Evolutionary conservation across 2,797 vertebrate genomes (phyloP).

Genomic region (Etheostoma nigrum): DNA sequence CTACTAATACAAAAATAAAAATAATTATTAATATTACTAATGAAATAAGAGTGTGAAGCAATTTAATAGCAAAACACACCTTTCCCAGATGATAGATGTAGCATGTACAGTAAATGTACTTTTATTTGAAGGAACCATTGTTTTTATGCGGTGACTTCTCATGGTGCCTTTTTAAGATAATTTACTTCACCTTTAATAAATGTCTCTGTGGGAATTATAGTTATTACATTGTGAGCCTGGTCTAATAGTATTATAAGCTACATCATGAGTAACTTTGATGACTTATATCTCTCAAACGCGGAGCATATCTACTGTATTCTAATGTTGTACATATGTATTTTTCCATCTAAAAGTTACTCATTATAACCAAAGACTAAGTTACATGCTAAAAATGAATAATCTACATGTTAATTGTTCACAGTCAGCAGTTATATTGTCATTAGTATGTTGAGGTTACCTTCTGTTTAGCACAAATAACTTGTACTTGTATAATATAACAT

Average conservation of each 20-base stretch:
- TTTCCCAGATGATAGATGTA: conserved; percentile 22
- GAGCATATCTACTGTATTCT: conserved; percentile 27
- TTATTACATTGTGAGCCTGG: conserved; percentile 1
- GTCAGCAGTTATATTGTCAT: conserved; percentile 21
- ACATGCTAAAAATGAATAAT: conserved; percentile 21
- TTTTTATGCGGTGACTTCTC: conserved; percentile 10
- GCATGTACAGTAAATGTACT: conserved; percentile 18
- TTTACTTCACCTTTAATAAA: not conserved
- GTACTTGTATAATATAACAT: conserved; percentile 8
- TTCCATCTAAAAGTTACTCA: conserved; percentile 9
- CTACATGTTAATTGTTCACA: conserved; percentile 47
- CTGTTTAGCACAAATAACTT: not conserved
- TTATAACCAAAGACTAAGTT: conserved; percentile 64
- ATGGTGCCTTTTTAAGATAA: conserved; percentile 39
- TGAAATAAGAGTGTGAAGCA: conserved; percentile 1
- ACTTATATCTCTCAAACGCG: conserved; percentile 12
- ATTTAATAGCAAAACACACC: not conserved
- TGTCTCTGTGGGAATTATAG: not conserved
- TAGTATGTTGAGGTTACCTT: conserved; percentile 8
- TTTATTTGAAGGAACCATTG: conserved; percentile 29
- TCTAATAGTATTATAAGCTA: conserved; percentile 19
- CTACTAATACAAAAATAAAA: not conserved
- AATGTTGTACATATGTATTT: conserved; percentile 26
- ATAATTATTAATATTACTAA: not conserved
- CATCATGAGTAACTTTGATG: not conserved